Evolutionary conservation across 2,888 invertebrate species (phyloP).

Genomic region (Tiliacea citrago): DNA sequence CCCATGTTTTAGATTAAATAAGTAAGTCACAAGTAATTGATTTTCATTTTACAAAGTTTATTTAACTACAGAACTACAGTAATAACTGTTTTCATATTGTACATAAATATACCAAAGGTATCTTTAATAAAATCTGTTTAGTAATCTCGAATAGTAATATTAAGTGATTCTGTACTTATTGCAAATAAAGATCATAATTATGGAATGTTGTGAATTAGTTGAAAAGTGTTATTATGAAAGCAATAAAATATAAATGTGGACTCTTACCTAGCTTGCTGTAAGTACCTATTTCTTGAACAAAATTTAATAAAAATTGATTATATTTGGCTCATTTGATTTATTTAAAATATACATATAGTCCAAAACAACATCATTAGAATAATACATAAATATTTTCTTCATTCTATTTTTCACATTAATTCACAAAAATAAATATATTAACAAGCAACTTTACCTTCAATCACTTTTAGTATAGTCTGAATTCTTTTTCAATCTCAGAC

Average conservation of each 20-base stretch:
- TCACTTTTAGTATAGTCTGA: conserved; percentile 85
- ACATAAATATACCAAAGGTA: conserved; percentile 16
- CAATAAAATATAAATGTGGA: conserved; percentile 37
- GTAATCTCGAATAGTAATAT: conserved; percentile 30
- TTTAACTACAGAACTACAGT: conserved; percentile 10
- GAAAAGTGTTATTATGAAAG: conserved; percentile 33
- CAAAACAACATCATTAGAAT: conserved; percentile 58
- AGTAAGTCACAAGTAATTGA: conserved; percentile 35
- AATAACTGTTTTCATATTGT: conserved; percentile 12
- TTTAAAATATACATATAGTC: conserved; percentile 69
- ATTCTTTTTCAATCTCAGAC: conserved; percentile 82
- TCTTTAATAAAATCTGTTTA: conserved; percentile 20
- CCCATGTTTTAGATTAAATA: conserved; percentile 27
- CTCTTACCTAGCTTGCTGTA: conserved; percentile 24
- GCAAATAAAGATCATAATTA: conserved; percentile 14
- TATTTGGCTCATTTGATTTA: conserved; percentile 69
- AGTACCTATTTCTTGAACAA: conserved; percentile 26
- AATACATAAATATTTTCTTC: conserved; percentile 49
- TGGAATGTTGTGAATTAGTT: conserved; percentile 33
- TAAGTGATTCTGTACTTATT: conserved; percentile 33
- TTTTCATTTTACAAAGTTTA: background rate
- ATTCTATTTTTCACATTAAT: conserved; percentile 49
- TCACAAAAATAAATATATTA: conserved; percentile 59
- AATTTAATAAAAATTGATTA: conserved; percentile 31
- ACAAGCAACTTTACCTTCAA: conserved; percentile 67